These are phyloP conservation scores for Rhogogaster chlorosoma DNA, from an alignment of 2,888 invertebrate species.

Conservation along the genomic window DNA sequence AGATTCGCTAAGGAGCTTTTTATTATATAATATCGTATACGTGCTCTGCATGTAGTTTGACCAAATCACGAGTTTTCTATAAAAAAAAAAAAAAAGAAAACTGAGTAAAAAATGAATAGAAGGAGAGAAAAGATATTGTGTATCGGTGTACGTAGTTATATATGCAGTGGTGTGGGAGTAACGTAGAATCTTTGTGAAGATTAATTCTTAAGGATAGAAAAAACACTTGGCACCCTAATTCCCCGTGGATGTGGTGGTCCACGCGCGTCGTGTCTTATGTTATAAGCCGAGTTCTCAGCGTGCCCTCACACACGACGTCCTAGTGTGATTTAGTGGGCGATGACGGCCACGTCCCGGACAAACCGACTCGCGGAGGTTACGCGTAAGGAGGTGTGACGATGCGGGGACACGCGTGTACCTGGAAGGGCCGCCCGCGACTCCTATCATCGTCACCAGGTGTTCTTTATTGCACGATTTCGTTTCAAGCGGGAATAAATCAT, in stretches of 20 bases:
- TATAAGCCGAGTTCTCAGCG: conserved; percentile 68
- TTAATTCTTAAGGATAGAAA: conserved; percentile 27
- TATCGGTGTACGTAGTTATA: not conserved
- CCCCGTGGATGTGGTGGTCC: conserved; percentile 51
- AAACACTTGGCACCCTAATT: conserved; percentile 63
- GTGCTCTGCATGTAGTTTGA: not conserved
- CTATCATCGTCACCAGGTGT: conserved; percentile 68
- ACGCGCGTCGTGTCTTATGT: conserved; percentile 56
- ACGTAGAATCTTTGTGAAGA: conserved; percentile 52
- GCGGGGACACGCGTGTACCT: conserved; percentile 76
- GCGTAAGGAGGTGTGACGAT: conserved; percentile 77
- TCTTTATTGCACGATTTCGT: conserved; percentile 69
- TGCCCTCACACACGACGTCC: conserved; percentile 66
- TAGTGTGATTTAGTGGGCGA: conserved; percentile 48
- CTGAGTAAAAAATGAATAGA: not conserved
- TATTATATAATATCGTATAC: not conserved
- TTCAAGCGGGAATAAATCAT: conserved; percentile 54
- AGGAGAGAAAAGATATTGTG: not conserved
- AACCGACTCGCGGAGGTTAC: conserved; percentile 16
- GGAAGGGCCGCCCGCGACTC: conserved; percentile 69
- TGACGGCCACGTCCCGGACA: conserved; percentile 38
- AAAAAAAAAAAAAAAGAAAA: not conserved
- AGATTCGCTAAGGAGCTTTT: not conserved
- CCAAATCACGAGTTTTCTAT: not conserved
- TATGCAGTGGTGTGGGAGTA: not conserved